Percentiles rank a stretch among this genome's conserved stretches.
These are phyloP conservation scores for Lymantria dispar DNA, from an alignment of 2,888 invertebrate species.

Conservation along the genomic window DNA sequence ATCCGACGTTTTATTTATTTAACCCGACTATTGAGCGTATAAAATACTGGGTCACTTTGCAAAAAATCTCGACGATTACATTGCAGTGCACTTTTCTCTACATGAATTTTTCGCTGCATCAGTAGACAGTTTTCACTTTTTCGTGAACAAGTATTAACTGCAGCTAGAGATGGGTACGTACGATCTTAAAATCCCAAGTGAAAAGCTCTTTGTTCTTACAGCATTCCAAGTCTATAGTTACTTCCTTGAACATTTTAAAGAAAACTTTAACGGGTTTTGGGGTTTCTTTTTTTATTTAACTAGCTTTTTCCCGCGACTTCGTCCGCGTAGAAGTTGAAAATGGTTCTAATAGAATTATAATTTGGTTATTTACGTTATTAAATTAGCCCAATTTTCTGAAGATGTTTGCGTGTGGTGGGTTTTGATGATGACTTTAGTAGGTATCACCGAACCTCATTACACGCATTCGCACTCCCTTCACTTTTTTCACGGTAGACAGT, in stretches of 20 bases:
- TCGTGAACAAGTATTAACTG: constrained; percentile 16
- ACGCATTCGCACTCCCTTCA: no score
- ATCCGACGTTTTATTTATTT: background rate
- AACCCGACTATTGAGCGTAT: background rate
- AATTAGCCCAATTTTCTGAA: no score
- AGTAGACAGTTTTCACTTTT: constrained; percentile 25
- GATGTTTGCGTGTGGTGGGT: no score
- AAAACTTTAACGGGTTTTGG: constrained; percentile 3
- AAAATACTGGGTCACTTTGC: constrained; percentile 10
- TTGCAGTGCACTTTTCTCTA: constrained; percentile 30
- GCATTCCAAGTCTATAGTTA: constrained; percentile 25
- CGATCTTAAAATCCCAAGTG: constrained; percentile 24
- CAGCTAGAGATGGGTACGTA: constrained; percentile 7
- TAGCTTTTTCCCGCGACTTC: no score
- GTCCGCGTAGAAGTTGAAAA: no score
- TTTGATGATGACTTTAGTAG: no score
- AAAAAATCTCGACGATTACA: constrained; percentile 26
- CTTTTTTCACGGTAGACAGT: no score
- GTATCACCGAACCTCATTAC: no score
- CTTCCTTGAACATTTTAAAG: constrained; percentile 18
- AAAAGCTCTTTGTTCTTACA: constrained; percentile 31
- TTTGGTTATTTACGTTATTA: no score
- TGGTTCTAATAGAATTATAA: no score
- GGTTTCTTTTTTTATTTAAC: no score
- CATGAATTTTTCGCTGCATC: constrained; percentile 23